These are phyloP conservation scores for Myotis daubentonii DNA, from an alignment of 2,797 vertebrate genomes.

Conservation along the genomic window DNA sequence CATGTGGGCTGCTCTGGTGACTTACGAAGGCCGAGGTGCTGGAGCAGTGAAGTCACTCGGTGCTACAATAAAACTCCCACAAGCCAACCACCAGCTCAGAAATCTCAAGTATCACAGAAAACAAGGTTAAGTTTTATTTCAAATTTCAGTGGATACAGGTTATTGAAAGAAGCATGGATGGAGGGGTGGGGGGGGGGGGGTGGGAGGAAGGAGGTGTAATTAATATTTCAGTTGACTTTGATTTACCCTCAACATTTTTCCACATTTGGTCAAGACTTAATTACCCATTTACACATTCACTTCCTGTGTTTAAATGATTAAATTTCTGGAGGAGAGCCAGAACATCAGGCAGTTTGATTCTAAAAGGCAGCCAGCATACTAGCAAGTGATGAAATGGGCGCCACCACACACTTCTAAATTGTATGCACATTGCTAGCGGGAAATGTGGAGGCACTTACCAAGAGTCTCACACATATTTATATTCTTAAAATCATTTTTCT, in stretches of 20 bases:
- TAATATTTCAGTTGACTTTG: background rate
- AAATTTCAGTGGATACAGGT: background rate
- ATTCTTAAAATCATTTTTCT: slow-evolving; percentile 6
- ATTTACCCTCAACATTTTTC: background rate
- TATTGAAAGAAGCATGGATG: background rate
- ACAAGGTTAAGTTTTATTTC: background rate
- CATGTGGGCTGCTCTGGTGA: background rate
- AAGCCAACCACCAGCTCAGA: background rate
- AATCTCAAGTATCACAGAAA: background rate
- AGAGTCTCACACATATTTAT: background rate
- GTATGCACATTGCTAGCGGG: background rate
- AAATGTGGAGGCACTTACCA: background rate
- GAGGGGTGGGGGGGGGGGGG: fast-evolving
- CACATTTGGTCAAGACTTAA: background rate
- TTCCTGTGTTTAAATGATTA: background rate
- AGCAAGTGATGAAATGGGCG: background rate
- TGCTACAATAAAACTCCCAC: background rate
- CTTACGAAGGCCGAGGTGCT: background rate
- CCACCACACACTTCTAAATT: background rate
- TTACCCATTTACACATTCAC: background rate
- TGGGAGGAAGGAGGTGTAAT: background rate
- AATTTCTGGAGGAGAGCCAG: background rate
- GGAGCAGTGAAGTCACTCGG: background rate
- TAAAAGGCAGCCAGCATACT: background rate
- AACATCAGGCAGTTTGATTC: background rate